Evolutionary conservation across 2,797 vertebrate species (phyloP).

Genomic region (Poeciliopsis presidionis): DNA sequence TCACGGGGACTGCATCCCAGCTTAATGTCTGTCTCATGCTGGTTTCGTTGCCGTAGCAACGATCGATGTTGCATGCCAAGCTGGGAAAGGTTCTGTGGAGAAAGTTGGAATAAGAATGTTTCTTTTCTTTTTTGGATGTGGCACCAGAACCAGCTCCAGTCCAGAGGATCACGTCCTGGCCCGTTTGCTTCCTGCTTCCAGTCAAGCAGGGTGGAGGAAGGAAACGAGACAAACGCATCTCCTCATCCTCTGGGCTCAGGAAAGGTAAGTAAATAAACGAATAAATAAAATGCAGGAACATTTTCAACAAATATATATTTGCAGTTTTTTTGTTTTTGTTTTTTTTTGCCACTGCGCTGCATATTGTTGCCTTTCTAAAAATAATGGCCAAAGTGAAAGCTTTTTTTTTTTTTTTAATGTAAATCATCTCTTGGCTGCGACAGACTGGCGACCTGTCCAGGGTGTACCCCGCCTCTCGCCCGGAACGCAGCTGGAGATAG

Average conservation of each 20-base stretch:
- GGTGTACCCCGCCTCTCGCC: no score
- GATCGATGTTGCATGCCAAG: no score
- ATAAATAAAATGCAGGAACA: neutral
- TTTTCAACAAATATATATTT: neutral
- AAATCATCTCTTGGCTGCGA: neutral
- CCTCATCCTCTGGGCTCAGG: neutral
- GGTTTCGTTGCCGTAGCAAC: no score
- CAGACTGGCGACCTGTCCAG: no score
- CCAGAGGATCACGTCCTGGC: neutral
- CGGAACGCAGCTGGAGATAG: no score
- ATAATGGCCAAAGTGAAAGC: no score
- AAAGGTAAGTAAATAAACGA: neutral
- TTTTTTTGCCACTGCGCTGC: neutral
- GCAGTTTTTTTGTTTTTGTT: neutral
- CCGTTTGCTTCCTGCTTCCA: neutral
- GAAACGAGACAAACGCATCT: neutral
- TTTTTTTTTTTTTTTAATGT: no score
- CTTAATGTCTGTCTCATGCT: no score
- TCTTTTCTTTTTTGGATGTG: neutral
- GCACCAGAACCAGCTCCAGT: neutral
- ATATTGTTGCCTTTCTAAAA: neutral
- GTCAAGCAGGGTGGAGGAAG: neutral
- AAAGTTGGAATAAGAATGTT: no score
- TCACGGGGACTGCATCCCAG: no score
- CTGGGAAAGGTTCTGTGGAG: no score